Conservation (phyloP, 1,140 invertebrate species). For the Pogonus chalceus region DNA sequence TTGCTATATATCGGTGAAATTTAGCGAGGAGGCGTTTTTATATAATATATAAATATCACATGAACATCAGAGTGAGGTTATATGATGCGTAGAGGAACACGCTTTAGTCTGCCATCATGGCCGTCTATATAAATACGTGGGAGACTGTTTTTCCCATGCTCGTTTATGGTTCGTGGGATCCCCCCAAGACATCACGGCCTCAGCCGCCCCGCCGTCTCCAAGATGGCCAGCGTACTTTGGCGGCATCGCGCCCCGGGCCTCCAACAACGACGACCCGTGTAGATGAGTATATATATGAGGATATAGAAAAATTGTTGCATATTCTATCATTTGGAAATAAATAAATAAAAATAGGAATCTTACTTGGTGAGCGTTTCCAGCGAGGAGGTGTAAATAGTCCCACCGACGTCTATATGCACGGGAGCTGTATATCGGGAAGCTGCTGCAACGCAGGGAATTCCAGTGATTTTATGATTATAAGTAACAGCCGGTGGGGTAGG, state of each 20-base stretch:
- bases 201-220: neutral
- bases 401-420: constrained; percentile 95
- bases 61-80: no score
- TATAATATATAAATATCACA: no score
- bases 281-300: neutral
- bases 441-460: constrained; percentile 86
- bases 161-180: constrained; percentile 6
- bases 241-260: neutral
- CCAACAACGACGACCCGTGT: neutral
- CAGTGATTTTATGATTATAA: constrained; percentile 60
- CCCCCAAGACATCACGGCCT: neutral
- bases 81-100: no score
- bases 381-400: constrained; percentile 92
- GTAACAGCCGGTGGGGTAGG: constrained; percentile 43
- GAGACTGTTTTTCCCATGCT: constrained; percentile 6
- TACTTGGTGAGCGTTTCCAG: constrained; percentile 92
- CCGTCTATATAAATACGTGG: constrained; percentile 3
- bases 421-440: constrained; percentile 87
- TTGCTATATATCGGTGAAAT: no score
- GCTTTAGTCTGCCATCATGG: no score
- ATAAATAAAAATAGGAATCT: constrained; percentile 36
- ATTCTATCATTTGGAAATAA: neutral
- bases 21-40: no score
- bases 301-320: no score
- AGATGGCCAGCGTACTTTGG: neutral